These are phyloP conservation scores for Eutrigla gurnardus DNA, from an alignment of 2,797 vertebrate species.

Conservation along the genomic window DNA sequence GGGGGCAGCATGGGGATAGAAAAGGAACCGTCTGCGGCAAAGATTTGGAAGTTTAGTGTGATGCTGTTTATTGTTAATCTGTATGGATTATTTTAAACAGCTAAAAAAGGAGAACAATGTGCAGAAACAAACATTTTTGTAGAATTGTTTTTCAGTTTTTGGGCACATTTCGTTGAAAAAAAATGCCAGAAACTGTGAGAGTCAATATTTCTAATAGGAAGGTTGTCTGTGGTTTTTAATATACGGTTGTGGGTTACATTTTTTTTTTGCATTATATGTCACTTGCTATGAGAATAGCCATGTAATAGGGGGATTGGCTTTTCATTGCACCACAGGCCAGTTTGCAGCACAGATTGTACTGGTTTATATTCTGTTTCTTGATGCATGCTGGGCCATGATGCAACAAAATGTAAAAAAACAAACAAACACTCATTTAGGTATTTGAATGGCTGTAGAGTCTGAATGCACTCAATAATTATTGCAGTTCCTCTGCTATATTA, in stretches of 20 bases:
- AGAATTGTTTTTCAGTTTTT: background rate
- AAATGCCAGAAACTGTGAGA: background rate
- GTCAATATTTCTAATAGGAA: background rate
- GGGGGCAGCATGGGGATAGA: slow-evolving; percentile 40
- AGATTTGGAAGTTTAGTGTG: background rate
- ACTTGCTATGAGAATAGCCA: background rate
- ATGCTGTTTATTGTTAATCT: background rate
- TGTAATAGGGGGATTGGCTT: background rate
- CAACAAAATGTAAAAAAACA: slow-evolving; percentile 32
- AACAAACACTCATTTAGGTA: background rate
- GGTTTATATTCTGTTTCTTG: slow-evolving; percentile 19
- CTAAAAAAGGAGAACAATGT: background rate
- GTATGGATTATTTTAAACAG: background rate
- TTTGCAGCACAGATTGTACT: slow-evolving; percentile 7
- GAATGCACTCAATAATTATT: background rate
- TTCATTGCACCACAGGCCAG: background rate
- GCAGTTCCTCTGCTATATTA: slow-evolving; percentile 1
- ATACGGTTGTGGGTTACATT: background rate
- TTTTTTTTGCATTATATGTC: background rate
- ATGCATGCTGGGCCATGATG: slow-evolving; percentile 33
- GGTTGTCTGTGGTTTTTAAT: background rate
- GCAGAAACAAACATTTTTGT: background rate
- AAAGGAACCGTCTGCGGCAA: background rate
- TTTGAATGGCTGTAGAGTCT: slow-evolving; percentile 2
- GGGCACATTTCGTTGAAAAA: background rate